Evolutionary conservation across 2,113 vertebrate species (phyloP).

Genomic region (Herpetotheres cachinnans): DNA sequence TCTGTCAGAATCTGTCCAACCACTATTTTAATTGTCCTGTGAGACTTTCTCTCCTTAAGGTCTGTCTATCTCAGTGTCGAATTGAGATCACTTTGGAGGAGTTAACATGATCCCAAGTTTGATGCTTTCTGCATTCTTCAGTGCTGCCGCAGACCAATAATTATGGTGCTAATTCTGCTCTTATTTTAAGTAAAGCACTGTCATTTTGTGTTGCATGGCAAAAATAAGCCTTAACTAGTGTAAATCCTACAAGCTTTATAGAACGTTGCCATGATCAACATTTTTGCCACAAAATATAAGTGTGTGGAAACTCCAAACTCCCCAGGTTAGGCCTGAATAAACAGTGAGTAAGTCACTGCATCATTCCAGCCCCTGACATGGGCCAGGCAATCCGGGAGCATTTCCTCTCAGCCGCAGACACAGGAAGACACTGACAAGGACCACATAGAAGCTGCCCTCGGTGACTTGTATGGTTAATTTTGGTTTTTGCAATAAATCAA

Average conservation of each 20-base stretch:
- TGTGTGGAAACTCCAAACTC: not conserved
- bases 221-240: not conserved
- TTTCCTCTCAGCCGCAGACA: not conserved
- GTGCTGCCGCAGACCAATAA: not conserved
- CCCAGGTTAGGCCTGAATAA: not conserved
- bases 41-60: not conserved
- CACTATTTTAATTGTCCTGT: not conserved
- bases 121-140: not conserved
- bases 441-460: not conserved
- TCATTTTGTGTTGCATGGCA: not conserved
- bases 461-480: not conserved
- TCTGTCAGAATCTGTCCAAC: not conserved
- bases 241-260: not conserved
- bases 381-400: fast-evolving
- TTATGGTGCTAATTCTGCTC: not conserved
- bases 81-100: not conserved
- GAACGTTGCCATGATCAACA: not conserved
- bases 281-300: not conserved
- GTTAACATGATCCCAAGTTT: not conserved
- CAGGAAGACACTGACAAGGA: not conserved
- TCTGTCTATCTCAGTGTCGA: not conserved
- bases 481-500: not conserved
- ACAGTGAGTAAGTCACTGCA: not conserved
- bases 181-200: not conserved
- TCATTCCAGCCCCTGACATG: not conserved